Evolutionary conservation across 2,797 vertebrate genomes (phyloP), one percentile per base, ranked within the genome.

Genomic region (Falco novaeseelandiae): DNA sequence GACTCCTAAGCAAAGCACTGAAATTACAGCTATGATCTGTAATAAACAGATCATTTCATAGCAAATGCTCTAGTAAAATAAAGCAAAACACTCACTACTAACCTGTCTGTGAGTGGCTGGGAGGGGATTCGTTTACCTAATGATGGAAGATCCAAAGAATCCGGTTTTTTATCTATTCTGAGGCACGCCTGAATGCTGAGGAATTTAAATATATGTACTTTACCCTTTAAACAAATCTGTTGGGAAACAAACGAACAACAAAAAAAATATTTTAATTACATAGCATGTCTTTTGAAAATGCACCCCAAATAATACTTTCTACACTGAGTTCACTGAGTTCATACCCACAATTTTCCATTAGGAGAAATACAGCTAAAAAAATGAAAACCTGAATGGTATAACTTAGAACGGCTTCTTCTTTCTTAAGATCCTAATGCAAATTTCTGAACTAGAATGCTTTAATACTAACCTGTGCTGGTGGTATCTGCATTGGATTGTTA

Each of bases 171-270:
- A 95, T 99, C 99, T 97, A 98, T 98, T 96, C 99, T 98, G 95
- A 99, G 99, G 67, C 99, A 99, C 0, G 99, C 99, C 97, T 99
- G 99, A 84, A 99, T 99, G 97, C 99, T 99, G 97, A 99, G 98
- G 98, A 99, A 99, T 98, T 99, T 99, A 97, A 99, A 99, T 97
- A 99, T 99, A 94, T 99, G 99, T 54, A 99, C 99, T 98, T 99
- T 99, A 93, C 99, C 99, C 97, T 99, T 99, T 74, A 99, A 98
- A 96, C 99, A 99, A 96, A 99, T 99, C 99, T 99, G 98, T 97
- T 98, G 97, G 85, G 42, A 98, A 87, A 98, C 29, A 98, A 90
- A 66, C 1, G 2, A 90, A 77, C 10, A 81, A 13, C 38, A 73
- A 25, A 91, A 16, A 42, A 62, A 71, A 84, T 36, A 6, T 19